These are phyloP conservation scores for Triplophysa bombifrons DNA, from an alignment of 2,797 vertebrate species.

Conservation along the genomic window DNA sequence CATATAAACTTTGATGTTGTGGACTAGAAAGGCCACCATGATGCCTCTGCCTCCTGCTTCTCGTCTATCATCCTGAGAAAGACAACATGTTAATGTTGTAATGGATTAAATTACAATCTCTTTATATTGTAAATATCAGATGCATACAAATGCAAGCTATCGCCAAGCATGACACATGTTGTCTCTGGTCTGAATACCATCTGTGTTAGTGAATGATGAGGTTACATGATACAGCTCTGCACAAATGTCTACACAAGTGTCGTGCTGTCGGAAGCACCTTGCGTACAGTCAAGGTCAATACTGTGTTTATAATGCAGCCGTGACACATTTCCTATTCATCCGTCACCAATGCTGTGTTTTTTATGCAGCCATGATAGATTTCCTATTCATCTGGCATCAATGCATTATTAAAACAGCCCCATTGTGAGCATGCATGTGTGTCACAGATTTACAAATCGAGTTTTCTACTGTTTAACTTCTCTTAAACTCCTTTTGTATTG, in stretches of 20 bases:
- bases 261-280: background rate
- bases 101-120: background rate
- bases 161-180: background rate
- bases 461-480: background rate
- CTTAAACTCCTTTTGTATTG: background rate
- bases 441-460: background rate
- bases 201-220: slow-evolving; percentile 4
- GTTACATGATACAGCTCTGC: background rate
- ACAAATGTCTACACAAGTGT: background rate
- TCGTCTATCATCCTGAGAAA: slow-evolving; percentile 3
- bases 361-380: slow-evolving; percentile 10
- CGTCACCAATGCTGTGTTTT: slow-evolving; percentile 6
- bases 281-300: slow-evolving; percentile 20
- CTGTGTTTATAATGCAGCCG: slow-evolving; percentile 22
- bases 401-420: slow-evolving; percentile 36
- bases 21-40: background rate
- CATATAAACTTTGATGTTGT: background rate
- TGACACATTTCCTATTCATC: slow-evolving; percentile 13
- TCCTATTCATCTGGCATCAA: background rate
- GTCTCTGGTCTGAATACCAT: background rate
- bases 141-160: slow-evolving; percentile 7
- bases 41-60: background rate
- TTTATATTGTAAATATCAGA: background rate
- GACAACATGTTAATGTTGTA: background rate
- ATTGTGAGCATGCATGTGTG: background rate